Evolutionary conservation across 2,888 invertebrate species (phyloP).

Genomic region (Psylliodes chrysocephalus): DNA sequence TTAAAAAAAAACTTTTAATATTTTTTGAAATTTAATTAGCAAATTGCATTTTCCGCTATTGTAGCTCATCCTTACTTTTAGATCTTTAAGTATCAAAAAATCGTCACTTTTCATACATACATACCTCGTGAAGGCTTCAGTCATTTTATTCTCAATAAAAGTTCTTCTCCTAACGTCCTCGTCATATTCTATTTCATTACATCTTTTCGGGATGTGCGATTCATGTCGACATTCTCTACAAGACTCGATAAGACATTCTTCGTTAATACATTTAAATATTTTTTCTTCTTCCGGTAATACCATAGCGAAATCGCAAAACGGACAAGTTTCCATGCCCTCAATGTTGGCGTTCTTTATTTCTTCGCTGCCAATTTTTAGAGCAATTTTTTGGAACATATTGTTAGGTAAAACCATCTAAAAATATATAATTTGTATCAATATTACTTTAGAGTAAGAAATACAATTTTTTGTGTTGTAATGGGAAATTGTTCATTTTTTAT

Average conservation of each 20-base stretch:
- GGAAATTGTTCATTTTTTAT: no score
- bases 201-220: constrained; percentile 67
- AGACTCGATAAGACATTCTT: constrained; percentile 68
- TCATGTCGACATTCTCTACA: constrained; percentile 67
- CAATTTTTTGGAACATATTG: constrained; percentile 63
- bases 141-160: constrained; percentile 69
- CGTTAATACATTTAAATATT: constrained; percentile 68
- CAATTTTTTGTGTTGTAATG: no score
- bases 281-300: constrained; percentile 63
- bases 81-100: no score
- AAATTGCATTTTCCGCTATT: no score
- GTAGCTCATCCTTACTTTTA: no score
- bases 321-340: constrained; percentile 68
- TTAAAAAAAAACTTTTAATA: no score
- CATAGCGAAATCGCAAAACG: constrained; percentile 68
- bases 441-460: no score
- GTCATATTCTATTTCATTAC: constrained; percentile 66
- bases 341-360: constrained; percentile 68
- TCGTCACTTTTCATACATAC: no score
- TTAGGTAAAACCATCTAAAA: constrained; percentile 63
- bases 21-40: no score
- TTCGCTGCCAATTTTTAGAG: constrained; percentile 65
- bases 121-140: constrained; percentile 64
- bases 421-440: no score
- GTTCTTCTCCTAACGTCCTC: constrained; percentile 64